phyloP scores from a whole-genome alignment of 2,797 vertebrate species.

The Rhynchonycteris naso region DNA sequence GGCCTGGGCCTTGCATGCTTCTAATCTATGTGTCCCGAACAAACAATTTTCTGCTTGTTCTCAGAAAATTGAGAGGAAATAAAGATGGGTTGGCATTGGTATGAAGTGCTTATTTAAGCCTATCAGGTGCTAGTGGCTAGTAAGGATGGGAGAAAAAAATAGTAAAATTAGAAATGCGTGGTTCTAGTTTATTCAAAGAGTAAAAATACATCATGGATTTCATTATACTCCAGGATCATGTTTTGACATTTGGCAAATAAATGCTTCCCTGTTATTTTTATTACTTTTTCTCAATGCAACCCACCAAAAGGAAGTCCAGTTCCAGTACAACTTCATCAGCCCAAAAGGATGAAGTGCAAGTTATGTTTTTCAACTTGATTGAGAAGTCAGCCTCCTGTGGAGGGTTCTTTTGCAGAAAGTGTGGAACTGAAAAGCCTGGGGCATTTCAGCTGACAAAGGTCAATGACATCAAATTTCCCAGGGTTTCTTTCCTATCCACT shows the following conservation, averaged over 20 bases:
- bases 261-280: neutral
- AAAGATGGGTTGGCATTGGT: neutral
- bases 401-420: neutral
- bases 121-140: neutral
- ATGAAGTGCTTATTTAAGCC: neutral
- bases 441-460: conserved; percentile 25
- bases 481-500: conserved; percentile 26
- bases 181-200: neutral
- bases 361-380: neutral
- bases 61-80: conserved; percentile 55
- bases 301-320: neutral
- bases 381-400: neutral
- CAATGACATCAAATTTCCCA: conserved; percentile 47
- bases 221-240: conserved; percentile 9
- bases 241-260: conserved; percentile 15
- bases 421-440: neutral
- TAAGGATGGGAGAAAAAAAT: neutral
- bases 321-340: neutral
- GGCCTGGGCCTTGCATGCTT: neutral
- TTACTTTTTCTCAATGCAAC: neutral
- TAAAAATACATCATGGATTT: conserved; percentile 29
- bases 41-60: neutral
- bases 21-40: neutral
- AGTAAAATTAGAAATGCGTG: neutral
- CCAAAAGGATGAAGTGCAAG: neutral